phyloP scores from a whole-genome alignment of 2,113 vertebrate species.

The Gopherus evgoodei region DNA sequence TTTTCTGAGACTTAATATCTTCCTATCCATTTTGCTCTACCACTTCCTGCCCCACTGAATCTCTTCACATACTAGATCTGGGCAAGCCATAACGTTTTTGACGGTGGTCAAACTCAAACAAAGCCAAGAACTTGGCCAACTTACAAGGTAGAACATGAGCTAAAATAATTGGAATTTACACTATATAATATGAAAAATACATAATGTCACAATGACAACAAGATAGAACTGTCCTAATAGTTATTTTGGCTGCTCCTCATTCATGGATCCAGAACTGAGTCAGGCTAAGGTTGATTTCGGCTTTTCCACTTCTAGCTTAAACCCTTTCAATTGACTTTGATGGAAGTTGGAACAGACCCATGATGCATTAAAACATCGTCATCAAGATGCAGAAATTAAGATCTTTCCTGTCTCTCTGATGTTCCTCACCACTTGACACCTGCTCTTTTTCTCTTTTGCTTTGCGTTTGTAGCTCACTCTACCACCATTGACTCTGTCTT shows the following conservation, averaged over 20 bases:
- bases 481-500: constrained; percentile 56
- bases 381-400: background rate
- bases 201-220: fast-evolving
- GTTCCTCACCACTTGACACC: background rate
- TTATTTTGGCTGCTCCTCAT: background rate
- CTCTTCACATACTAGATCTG: background rate
- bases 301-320: background rate
- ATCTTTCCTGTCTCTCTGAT: background rate
- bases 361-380: background rate
- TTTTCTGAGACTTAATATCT: background rate
- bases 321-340: background rate
- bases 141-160: background rate
- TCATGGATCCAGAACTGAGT: background rate
- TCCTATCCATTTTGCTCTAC: background rate
- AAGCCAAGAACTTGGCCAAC: background rate
- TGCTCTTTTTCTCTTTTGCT: constrained; percentile 41
- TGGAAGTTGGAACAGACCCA: background rate
- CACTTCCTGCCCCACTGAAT: background rate
- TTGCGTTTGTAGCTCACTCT: constrained; percentile 23
- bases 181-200: fast-evolving
- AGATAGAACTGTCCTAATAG: background rate
- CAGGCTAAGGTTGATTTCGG: background rate
- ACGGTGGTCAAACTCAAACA: background rate
- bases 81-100: background rate
- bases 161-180: fast-evolving